Conservation (phyloP, 2,113 vertebrate genomes). For the Sinocyclocheilus anshuiensis region DNA sequence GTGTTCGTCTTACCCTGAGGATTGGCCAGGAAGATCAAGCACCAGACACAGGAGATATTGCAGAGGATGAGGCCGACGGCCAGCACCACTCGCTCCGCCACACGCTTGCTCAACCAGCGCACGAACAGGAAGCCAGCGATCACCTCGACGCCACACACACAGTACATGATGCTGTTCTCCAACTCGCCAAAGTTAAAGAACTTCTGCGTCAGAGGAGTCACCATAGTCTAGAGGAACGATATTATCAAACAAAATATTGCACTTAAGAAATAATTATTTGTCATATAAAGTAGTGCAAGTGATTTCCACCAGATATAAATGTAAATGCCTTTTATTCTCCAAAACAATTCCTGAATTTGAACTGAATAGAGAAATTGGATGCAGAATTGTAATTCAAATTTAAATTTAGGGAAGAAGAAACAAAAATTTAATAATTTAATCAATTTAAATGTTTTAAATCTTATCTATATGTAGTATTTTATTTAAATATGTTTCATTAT, state of each 20-base stretch:
- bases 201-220: slow-evolving; percentile 82
- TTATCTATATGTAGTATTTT: not conserved
- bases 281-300: not conserved
- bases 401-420: not conserved
- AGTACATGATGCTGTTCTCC: slow-evolving; percentile 86
- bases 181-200: slow-evolving; percentile 81
- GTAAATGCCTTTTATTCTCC: too few species aligned
- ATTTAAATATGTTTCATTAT: not conserved
- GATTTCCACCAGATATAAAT: not conserved
- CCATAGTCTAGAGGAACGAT: slow-evolving; percentile 75
- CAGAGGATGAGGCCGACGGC: slow-evolving; percentile 78
- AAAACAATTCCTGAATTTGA: not conserved
- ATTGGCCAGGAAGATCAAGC: slow-evolving; percentile 79
- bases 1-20: slow-evolving; percentile 71
- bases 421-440: not conserved
- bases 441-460: not conserved
- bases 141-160: slow-evolving; percentile 80
- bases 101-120: slow-evolving; percentile 74
- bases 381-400: not conserved
- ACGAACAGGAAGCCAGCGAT: slow-evolving; percentile 82
- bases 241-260: not conserved
- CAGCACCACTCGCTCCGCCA: slow-evolving; percentile 76
- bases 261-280: not conserved
- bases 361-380: not conserved
- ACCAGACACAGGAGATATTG: slow-evolving; percentile 81